A percentile compares a stretch with the other conserved stretches of the same genome.
Conservation (phyloP, 1,140 invertebrate species). For the Zaprionus taronus region DNA sequence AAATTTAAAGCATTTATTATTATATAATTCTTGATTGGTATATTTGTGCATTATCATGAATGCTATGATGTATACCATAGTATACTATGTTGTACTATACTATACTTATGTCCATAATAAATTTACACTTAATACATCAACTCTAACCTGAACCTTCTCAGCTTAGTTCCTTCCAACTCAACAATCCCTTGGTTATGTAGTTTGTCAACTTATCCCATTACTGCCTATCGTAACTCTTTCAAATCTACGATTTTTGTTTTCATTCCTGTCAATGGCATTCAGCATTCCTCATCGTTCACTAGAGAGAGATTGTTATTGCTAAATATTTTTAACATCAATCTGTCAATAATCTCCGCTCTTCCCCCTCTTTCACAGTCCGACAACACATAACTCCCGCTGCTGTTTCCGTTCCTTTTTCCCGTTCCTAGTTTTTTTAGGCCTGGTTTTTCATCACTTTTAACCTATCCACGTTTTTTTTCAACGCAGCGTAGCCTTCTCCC, state of each 20-base stretch:
- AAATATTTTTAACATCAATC: conserved; percentile 52
- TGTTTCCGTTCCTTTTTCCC: conserved; percentile 31
- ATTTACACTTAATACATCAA: not conserved
- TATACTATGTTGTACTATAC: too few relatives aligned
- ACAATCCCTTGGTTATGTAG: not conserved
- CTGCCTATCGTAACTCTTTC: conserved; percentile 8
- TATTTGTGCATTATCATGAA: too few relatives aligned
- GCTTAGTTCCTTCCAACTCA: not conserved
- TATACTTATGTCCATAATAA: too few relatives aligned
- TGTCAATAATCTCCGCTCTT: conserved; percentile 55
- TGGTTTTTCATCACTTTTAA: conserved; percentile 47
- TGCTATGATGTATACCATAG: too few relatives aligned
- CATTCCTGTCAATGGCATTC: conserved; percentile 17
- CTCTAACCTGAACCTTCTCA: not conserved
- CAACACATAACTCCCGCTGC: conserved; percentile 49
- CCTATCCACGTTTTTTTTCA: conserved; percentile 23
- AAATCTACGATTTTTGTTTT: conserved; percentile 8
- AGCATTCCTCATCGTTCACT: conserved; percentile 28
- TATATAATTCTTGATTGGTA: too few relatives aligned
- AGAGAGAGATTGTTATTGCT: conserved; percentile 59
- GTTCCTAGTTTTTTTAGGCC: conserved; percentile 18
- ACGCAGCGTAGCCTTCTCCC: conserved; percentile 8
- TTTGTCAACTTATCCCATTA: not conserved
- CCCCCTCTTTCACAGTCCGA: conserved; percentile 6
- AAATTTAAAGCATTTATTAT: too few relatives aligned